Base-by-base conservation (phyloP, 2,797 vertebrate species). In the Orestias chungarensis region DNA sequence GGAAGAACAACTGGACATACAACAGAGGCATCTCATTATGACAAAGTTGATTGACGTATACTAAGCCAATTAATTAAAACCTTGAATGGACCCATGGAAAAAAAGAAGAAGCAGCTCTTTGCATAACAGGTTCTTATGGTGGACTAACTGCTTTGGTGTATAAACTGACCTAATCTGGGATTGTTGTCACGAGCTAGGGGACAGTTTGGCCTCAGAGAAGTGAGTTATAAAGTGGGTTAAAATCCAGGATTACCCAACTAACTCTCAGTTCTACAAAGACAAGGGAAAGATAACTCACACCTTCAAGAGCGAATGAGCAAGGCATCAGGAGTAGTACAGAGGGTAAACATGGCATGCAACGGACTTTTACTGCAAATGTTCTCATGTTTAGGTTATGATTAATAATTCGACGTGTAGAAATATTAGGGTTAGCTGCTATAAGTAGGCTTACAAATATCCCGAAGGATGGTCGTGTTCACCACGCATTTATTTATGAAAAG, bases 271-370 rank as follows among this genome's bases (percentile, higher is more conserved):
- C 27, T 33, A 8, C 61, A 94, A 94, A 68, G 95, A 95, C 89
- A 94, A 95, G 87, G 94, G 95, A 87, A 94, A 94, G 87, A 73
- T 93, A 6, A 40, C 90, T 15, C 91, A 93, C 29, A 94, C 93
- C 62, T 95, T 95, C 87, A 95, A 95, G 91, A 95, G 94, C 91
- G n/a, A n/a, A n/a, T n/a, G n/a, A n/a, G n/a, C n/a, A n/a, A n/a
- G n/a, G n/a, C n/a, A n/a, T n/a, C n/a, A n/a, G 85, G 94, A 95
- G 82, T 93, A 94, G 93, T 94, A 23, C 82, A 81, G 20, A 9
- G 0, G 43, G 10, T n/a, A n/a, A n/a, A n/a, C n/a, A n/a, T n/a
- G n/a, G n/a, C n/a, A n/a, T n/a, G n/a, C n/a, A n/a, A n/a, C n/a
- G n/a, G n/a, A n/a, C n/a, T n/a, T n/a, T n/a, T n/a, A n/a, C n/a